Evolutionary conservation across 2,888 invertebrate genomes (phyloP), one percentile per base, ranked within the genome.

Genomic region (Timema cristinae): DNA sequence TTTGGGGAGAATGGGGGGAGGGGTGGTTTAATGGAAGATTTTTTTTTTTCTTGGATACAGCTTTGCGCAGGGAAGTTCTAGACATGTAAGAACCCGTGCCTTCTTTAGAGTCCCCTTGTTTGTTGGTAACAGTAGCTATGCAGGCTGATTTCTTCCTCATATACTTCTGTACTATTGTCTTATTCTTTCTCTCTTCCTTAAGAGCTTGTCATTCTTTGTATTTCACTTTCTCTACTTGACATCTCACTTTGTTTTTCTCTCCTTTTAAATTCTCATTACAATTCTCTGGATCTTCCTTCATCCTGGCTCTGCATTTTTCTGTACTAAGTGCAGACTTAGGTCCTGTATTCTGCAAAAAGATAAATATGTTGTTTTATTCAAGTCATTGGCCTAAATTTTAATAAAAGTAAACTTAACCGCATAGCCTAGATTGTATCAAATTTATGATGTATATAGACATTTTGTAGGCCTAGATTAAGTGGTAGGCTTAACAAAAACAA

Each of bases 241-340:
- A 16, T 63, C 63, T 16, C 63, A 63, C 16, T 63, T 63, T 13
- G 48, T 63, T 32, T 56, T 16, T 56, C 16, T 56, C 56, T 56
- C 6, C 16, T 7, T 56, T 63, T 48, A 63, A 63, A 63, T 32
- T 10, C 2, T 63, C 16, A 63, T 63, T 63, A 32, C 16, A 63
- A 32, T 63, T 63, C 16, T 63, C 63, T 63, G 63, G 63, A 63
- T n/a, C 16, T 15, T 63, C 63, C 63, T 63, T 56, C 56, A 10
- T 63, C 48, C 10, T 63, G 63, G 63, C 63, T 63, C 63, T 63
- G 16, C 15, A 63, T 63, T 63, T 63, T 16, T 32, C 63, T 63
- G 63, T 63, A 6, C 16, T 63, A 16, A 16, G 63, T 63, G 16
- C 63, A 63, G 63, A 63, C 63, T 63, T 63, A 15, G 63, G 16